Percentiles rank a stretch among this genome's conserved stretches.
Conservation (phyloP, 92 coral and sea anemone genomes). For the Metridium senile region DNA sequence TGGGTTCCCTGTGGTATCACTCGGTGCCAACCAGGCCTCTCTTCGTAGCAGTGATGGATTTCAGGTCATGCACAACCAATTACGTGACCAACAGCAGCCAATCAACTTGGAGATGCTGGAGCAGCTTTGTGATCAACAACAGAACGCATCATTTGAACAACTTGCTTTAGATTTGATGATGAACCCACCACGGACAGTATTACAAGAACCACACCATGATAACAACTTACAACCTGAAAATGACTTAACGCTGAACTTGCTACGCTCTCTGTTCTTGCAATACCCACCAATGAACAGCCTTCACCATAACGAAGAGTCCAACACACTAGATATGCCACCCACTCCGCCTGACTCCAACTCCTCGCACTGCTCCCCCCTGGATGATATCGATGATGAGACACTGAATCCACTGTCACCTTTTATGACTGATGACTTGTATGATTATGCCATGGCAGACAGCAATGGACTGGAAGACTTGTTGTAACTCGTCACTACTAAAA, state of each 20-base stretch:
- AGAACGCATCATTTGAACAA: conserved; percentile 8
- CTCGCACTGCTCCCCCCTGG: conserved; percentile 17
- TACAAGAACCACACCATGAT: neutral
- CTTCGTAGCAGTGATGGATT: too few species aligned
- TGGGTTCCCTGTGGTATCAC: conserved; percentile 18
- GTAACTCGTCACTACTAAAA: neutral
- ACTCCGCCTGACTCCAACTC: conserved; percentile 21
- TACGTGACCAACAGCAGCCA: conserved; percentile 26
- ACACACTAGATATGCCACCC: neutral
- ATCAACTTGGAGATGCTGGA: neutral
- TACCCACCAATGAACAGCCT: conserved; percentile 1
- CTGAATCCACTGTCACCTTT: conserved; percentile 25
- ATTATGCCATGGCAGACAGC: conserved; percentile 22
- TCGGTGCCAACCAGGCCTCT: too few species aligned
- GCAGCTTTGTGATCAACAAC: neutral
- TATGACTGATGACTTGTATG: conserved; percentile 26
- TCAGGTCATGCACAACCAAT: neutral
- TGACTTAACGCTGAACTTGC: neutral
- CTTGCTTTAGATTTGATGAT: conserved; percentile 25
- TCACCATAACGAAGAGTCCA: neutral
- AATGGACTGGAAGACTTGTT: neutral
- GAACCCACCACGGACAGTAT: neutral
- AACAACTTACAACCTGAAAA: neutral
- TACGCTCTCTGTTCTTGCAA: conserved; percentile 10
- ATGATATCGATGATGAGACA: conserved; percentile 23